phyloP scores from a whole-genome alignment of 2,888 invertebrate species.

The Stratiomys singularior region DNA sequence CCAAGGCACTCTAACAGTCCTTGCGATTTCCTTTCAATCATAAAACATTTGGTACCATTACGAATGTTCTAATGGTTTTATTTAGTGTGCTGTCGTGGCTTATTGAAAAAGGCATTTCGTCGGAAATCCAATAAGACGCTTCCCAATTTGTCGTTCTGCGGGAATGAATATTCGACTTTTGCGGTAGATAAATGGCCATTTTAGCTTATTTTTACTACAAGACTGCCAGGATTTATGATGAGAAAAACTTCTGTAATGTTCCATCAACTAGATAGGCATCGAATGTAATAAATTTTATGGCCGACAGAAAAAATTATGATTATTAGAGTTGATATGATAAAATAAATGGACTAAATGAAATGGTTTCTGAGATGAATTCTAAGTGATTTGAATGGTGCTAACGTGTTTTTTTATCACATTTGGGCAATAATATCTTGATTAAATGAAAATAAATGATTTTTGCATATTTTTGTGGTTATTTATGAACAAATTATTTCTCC shows the following conservation, averaged over 20 bases:
- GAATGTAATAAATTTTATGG: not conserved
- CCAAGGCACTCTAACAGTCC: not conserved
- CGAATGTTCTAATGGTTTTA: not conserved
- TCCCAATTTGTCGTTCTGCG: too few species aligned
- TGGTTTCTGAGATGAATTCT: not conserved
- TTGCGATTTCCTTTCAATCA: not conserved
- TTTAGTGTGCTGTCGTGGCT: not conserved
- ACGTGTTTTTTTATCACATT: too few species aligned
- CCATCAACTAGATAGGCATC: not conserved
- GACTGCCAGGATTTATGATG: not conserved
- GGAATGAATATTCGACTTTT: not conserved
- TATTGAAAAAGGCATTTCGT: not conserved
- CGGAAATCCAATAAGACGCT: not conserved
- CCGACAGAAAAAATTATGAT: not conserved
- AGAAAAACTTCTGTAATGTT: not conserved
- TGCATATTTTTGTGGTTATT: too few species aligned
- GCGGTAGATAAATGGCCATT: slow-evolving; percentile 4
- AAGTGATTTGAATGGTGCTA: too few species aligned
- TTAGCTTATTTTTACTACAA: slow-evolving; percentile 1
- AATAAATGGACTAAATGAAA: not conserved
- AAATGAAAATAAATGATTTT: too few species aligned
- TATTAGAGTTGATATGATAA: not conserved
- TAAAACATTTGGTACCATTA: slow-evolving; percentile 20
- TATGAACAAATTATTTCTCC: too few species aligned
- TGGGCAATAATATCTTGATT: too few species aligned